Evolutionary conservation across 2,888 invertebrate genomes (phyloP), one percentile per base, ranked within the genome.

Genomic region (Aphidius colemani): DNA sequence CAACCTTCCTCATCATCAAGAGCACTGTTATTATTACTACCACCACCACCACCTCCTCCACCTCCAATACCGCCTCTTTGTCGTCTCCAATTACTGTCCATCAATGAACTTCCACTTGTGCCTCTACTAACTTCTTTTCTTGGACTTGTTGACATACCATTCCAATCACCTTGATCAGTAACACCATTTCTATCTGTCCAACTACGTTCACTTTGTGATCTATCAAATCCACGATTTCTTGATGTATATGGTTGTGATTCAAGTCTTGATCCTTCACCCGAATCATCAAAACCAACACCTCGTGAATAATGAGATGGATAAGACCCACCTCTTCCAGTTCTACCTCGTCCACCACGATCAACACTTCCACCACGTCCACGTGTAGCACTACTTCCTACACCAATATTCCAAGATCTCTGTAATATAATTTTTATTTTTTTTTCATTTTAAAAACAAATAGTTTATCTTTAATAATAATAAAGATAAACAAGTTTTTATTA

Each of bases 111-210:
- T 40, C 83, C 82, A 63, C 81, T 78, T 53, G 82, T 72, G 11
- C 84, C 79, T 50, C 83, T 81, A 67, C 78, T 81, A 62, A 84
- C 83, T 67, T 87, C 87, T 74, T 88, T 88, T 59, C 87, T 83
- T 30, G 87, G 87, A 76, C 86, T 86, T 41, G 82, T 82, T 7
- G 82, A 82, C 1, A 30, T 30, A 7, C 84, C 85, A 62, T 84
- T 83, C 86, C 87, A 87, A 66, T 87, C 87, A 9, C 78, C 80
- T 10, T 85, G 75, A 65, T 85, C 85, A 48, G 76, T 62, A 43
- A 82, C 85, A 5, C 85, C 85, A 69, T 87, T 87, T 71, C 86
- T 81, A 71, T 87, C 85, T 49, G 83, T 83, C 87, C 87, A 87
- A 40, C 85, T 84, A 40, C 85, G 82, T 67, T 84, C 84, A 65